Conservation (phyloP, 1,140 invertebrate species). For the Lasioglossum baleicum region DNA sequence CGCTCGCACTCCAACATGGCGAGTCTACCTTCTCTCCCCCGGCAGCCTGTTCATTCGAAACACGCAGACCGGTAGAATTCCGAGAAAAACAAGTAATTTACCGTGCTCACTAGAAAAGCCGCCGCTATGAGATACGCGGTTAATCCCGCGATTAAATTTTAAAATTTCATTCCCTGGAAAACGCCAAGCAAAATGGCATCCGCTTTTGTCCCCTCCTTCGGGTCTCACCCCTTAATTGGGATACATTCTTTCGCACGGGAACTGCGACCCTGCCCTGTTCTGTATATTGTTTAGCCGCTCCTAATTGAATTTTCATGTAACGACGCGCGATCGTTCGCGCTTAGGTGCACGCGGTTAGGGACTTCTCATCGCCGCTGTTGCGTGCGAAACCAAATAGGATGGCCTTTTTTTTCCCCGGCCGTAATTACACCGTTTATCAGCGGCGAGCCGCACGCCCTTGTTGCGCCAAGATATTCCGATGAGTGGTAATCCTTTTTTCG, state of each 20-base stretch:
- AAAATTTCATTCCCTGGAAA: constrained; percentile 33
- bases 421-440: not conserved
- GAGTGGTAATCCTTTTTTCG: constrained; percentile 60
- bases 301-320: constrained; percentile 21
- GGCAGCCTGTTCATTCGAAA: constrained; percentile 10
- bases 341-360: too few relatives aligned
- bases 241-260: constrained; percentile 5
- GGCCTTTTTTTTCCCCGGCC: not conserved
- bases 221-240: constrained; percentile 13
- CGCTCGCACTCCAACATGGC: too few relatives aligned
- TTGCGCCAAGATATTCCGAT: constrained; percentile 55
- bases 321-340: not conserved
- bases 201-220: not conserved
- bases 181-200: not conserved
- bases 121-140: constrained; percentile 13
- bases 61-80: not conserved
- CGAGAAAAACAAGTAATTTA: constrained; percentile 33
- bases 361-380: too few relatives aligned
- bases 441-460: constrained; percentile 15
- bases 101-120: not conserved
- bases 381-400: not conserved
- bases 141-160: constrained; percentile 44
- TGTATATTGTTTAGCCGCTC: not conserved
- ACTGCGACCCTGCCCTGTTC: not conserved
- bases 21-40: not conserved